Conservation (phyloP, 2,113 vertebrate species). For the Psilopogon haemacephalus region DNA sequence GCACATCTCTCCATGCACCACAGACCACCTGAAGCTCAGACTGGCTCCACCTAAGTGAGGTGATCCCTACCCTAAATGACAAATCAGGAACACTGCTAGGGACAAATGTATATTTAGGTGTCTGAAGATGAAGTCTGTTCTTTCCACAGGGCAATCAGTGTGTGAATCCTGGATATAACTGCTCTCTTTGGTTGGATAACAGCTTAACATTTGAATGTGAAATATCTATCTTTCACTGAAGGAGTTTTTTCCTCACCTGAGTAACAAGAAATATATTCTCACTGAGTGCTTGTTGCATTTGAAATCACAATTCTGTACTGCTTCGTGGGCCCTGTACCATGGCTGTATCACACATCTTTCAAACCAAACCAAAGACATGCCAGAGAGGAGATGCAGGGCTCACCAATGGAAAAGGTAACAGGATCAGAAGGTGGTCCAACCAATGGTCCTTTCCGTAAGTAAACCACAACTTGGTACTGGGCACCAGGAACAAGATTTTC, state of each 20-base stretch:
- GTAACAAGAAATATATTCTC: not conserved
- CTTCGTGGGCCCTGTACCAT: not conserved
- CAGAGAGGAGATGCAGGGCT: not conserved
- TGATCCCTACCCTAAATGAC: not conserved
- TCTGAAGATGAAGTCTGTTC: not conserved
- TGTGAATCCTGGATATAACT: not conserved
- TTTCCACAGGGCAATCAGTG: not conserved
- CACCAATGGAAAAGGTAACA: constrained; percentile 93
- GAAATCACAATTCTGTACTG: not conserved
- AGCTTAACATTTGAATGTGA: not conserved
- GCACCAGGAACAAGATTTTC: constrained; percentile 90
- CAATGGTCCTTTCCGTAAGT: constrained; percentile 87
- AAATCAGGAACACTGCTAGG: not conserved
- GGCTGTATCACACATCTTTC: rapidly evolving
- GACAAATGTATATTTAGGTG: not conserved
- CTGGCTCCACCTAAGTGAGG: not conserved
- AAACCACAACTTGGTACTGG: constrained; percentile 91
- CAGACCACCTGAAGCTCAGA: not conserved
- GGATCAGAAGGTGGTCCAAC: constrained; percentile 92
- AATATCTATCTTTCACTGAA: not conserved
- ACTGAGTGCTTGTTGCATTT: not conserved
- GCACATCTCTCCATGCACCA: not conserved
- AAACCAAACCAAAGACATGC: not conserved
- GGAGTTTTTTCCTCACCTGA: not conserved
- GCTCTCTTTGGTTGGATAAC: not conserved